Evolutionary conservation across 2,888 invertebrate genomes (phyloP), one percentile per base, ranked within the genome.

Genomic region (Carpatolechia fugitivella): DNA sequence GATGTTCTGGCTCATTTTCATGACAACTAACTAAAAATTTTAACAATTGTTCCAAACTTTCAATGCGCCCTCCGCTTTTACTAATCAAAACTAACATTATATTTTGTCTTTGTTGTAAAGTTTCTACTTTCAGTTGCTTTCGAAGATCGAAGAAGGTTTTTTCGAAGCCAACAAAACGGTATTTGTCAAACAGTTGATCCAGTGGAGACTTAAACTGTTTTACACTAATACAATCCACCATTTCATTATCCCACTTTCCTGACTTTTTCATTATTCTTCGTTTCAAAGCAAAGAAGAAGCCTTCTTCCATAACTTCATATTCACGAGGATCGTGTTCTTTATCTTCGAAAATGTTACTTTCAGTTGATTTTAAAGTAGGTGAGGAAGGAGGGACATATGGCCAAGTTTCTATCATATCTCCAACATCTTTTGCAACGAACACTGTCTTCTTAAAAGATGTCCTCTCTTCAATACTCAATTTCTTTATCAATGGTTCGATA

Each of bases 61-160:
- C 74, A 3, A 59, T 60, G 30, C 72, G 68, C 0, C 80, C 78
- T 1, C 82, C 85, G 20, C 69, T 81, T 57, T 86, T 87, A 58
- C 85, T 86, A 0, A 86, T 74, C 31, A 87, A 68, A 1, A 86
- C 84, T 1, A 85, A 63, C 56, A 86, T 69, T 61, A 87, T 84
- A 52, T 72, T 79, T 35, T 82, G 74, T 11, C 86, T 68, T 16
- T 76, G 76, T 41, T 83, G 72, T 0, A 70, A 57, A 2, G 73
- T 70, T 48, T 73, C 76, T 41, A 76, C 74, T 0, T 70, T 66
- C 18, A 59, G 53, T 41, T 71, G 71, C 40, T 70, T 75, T 0
- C 62, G 63, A 0, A 87, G 63, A 13, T 85, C 83, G 2, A 63
- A 67, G 13, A 83, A 70, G 1, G 81, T 72, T n/a, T 67, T 65